Conservation (phyloP, 2,888 invertebrate genomes). For the Hyalella azteca region DNA sequence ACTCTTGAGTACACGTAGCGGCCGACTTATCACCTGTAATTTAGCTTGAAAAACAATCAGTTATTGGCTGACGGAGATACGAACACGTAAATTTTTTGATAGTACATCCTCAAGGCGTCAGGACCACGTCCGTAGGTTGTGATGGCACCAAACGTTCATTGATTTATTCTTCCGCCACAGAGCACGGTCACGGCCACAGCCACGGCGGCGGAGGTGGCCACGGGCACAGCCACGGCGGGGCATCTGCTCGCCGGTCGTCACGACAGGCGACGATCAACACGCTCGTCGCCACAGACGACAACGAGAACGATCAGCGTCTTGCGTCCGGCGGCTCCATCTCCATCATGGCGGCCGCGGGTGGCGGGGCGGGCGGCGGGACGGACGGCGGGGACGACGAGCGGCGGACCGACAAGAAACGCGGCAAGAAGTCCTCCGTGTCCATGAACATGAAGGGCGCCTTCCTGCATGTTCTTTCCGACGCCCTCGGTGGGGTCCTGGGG, state of each 20-base stretch:
- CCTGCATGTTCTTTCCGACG: conserved; percentile 95
- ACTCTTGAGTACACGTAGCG: no score
- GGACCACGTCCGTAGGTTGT: no score
- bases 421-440: conserved; percentile 69
- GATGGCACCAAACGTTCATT: no score
- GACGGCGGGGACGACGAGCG: not conserved
- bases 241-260: conserved; percentile 33
- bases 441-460: conserved; percentile 99
- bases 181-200: conserved; percentile 68
- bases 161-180: no score
- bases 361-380: not conserved
- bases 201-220: conserved; percentile 66
- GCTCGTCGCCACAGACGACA: conserved; percentile 66
- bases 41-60: no score
- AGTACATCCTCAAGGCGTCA: no score
- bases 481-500: no score
- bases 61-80: no score
- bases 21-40: no score
- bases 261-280: conserved; percentile 57
- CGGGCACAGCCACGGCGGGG: conserved; percentile 50
- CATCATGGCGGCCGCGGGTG: conserved; percentile 27
- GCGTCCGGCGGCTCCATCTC: conserved; percentile 63
- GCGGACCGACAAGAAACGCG: not conserved
- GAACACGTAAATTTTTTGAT: no score
- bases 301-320: conserved; percentile 74